Base-by-base conservation (phyloP, 2,113 vertebrate species). In the Struthio camelus region DNA sequence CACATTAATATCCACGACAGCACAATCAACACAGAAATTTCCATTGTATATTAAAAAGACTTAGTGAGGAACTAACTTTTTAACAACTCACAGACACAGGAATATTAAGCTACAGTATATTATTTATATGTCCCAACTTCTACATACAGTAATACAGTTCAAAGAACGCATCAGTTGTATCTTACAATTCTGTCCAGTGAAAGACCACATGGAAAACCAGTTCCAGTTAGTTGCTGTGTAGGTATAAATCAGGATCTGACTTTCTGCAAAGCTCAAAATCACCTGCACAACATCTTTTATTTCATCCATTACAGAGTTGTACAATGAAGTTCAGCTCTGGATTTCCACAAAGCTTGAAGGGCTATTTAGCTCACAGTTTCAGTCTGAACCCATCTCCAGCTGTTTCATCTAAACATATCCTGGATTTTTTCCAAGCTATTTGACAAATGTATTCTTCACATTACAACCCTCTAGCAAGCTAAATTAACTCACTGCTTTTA, bases 391-490 rank as follows among this genome's bases (percentile, higher is more conserved):
- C 25, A 66, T 58, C 15, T 87, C 66, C 73, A 14, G 16, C 53
- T 84, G 58, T 85, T 58, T 40, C 11, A 82, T 87, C 61, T 93
- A 86, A 94, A 38, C 20, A 22, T 71, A 61, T 58, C 80, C 65
- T 38, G 64, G 83, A 97, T 95, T 92, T 79, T 65, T 97, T 95
- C 93, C 95, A 94, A 96, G 80, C 40, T 91, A 85, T 89, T 77
- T 96, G 85, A 97, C 93, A 96, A 97, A 92, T 76, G 70, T 53
- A 93, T 79, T 91, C 50, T 86, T 65, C 25, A 93, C 89, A 91
- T 77, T 89, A 94, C 93, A 96, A 48, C 80, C 95, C 46, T 38
- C 9, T 90, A 91, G 88, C 69, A 86, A 90, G 81, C 90, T 87
- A 89, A 91, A 89, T 92, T 94, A 93, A 92, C 75, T 53, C n/a